Percentiles rank a stretch among this genome's conserved stretches.
Conservation (phyloP, 2,888 invertebrate genomes). For the Orthosia gothica region DNA sequence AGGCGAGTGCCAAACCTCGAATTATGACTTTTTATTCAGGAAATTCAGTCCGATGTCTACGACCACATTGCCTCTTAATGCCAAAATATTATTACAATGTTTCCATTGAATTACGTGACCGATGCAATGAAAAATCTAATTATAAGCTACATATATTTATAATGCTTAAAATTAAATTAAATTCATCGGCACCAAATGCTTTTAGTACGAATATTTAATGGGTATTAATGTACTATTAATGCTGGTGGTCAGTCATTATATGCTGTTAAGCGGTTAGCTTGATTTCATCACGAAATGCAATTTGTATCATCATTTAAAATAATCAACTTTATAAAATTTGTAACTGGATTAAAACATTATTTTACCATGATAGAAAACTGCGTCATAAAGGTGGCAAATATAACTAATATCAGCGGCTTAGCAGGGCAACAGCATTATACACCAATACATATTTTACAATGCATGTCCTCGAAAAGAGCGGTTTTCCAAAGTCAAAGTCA, state of each 20-base stretch:
- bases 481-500: no score
- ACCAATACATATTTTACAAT: no score
- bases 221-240: slow-evolving; percentile 25
- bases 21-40: no score
- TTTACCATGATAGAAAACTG: not conserved
- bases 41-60: no score
- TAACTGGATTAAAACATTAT: not conserved
- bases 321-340: not conserved
- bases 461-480: no score
- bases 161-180: slow-evolving; percentile 3
- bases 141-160: not conserved
- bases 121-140: not conserved
- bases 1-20: no score
- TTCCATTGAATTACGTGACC: not conserved
- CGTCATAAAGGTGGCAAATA: not conserved
- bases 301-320: slow-evolving; percentile 11
- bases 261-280: slow-evolving; percentile 17
- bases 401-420: not conserved
- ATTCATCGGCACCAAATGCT: no score
- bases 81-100: not conserved
- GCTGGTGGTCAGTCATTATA: slow-evolving; percentile 13
- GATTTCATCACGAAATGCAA: slow-evolving; percentile 20
- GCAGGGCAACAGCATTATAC: no score
- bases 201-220: slow-evolving; percentile 42
- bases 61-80: no score